Evolutionary conservation across 2,888 invertebrate species (phyloP), one percentile per base, ranked within the genome.

Genomic region (Drosophila merina): DNA sequence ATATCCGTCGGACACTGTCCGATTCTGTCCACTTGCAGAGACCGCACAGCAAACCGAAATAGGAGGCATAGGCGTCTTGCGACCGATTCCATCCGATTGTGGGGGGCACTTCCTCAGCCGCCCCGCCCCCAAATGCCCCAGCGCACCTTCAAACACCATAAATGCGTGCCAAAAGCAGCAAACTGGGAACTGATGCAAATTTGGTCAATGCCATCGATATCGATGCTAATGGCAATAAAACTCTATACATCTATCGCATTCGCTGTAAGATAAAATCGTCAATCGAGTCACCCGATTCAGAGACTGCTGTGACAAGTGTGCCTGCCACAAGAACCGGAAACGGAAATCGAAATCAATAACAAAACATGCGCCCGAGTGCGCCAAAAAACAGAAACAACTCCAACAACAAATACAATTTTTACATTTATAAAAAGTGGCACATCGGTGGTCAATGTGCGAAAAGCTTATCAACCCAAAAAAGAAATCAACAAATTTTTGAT

Each of bases 131-230:
- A 70, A 84, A 83, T 83, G 82, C 82, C 82, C 68, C 75, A 67
- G 79, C 72, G 82, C 84, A 79, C 72, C 75, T 79, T 74, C 45
- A 89, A 74, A 81, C 79, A 76, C 76, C 84, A 89, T 90, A 90
- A 90, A 90, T 90, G 90, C 89, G 89, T 90, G 86, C 89, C 89
- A 88, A 79, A 89, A 89, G 78, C 85, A 77, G 79, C 79, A 83
- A 86, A 77, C 84, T 86, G 88, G 89, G 88, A 89, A 85, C 84
- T 72, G 75, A 83, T 85, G 78, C 75, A 75, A 76, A 82, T 81
- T 89, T 89, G 88, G 88, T 88, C 88, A 86, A 89, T 87, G 88
- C 89, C 86, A 88, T 88, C 88, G 83, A 89, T 86, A 86, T 88
- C 88, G 86, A 50, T 70, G 70, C 70, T 63, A 76, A 84, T 78